These are phyloP conservation scores for Latrodectus hesperus DNA, from an alignment of 2,888 invertebrate genomes.

Conservation along the genomic window DNA sequence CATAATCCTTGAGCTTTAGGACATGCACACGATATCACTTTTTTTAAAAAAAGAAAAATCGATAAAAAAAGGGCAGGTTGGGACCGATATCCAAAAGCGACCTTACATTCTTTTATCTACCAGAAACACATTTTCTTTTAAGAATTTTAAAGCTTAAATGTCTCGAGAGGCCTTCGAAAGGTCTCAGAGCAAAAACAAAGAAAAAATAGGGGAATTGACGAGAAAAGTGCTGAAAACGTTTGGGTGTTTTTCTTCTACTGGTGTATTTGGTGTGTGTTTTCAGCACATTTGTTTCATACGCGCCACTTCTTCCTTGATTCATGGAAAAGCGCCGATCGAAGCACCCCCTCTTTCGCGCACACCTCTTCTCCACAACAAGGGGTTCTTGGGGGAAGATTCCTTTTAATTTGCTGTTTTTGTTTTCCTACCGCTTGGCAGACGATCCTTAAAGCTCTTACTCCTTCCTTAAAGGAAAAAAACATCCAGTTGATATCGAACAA, in stretches of 20 bases:
- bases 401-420: slow-evolving; percentile 51
- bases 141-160: slow-evolving; percentile 47
- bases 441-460: slow-evolving; percentile 26
- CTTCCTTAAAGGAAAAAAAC: slow-evolving; percentile 16
- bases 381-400: slow-evolving; percentile 7
- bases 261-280: slow-evolving; percentile 15
- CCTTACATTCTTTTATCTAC: slow-evolving; percentile 25
- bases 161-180: slow-evolving; percentile 6
- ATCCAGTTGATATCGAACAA: slow-evolving; percentile 22
- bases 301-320: slow-evolving; percentile 38
- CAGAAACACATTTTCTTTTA: slow-evolving; percentile 29
- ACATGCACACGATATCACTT: neutral
- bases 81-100: no score
- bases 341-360: neutral
- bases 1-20: neutral
- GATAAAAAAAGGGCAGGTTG: neutral
- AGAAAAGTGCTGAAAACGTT: slow-evolving; percentile 13
- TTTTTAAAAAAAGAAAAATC: neutral
- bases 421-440: slow-evolving; percentile 14
- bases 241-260: slow-evolving; percentile 4
- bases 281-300: slow-evolving; percentile 50
- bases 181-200: neutral
- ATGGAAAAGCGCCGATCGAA: slow-evolving; percentile 17
- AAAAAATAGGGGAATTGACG: slow-evolving; percentile 16
- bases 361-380: slow-evolving; percentile 29